Percentiles rank a stretch among this genome's conserved stretches.
Conservation (phyloP, 2,113 vertebrate genomes). For the Strix aluco region DNA sequence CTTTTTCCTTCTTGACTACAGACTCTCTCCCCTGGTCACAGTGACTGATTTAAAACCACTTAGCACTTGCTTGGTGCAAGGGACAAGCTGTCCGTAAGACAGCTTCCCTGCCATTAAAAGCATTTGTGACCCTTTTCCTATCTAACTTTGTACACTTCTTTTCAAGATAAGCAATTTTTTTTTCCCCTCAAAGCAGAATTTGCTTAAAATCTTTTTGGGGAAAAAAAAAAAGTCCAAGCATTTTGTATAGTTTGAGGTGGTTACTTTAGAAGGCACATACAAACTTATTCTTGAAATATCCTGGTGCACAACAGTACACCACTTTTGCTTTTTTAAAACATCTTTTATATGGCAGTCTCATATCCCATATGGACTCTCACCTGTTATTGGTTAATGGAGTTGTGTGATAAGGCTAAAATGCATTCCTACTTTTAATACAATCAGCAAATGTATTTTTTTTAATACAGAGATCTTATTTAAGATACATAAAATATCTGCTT, state of each 20-base stretch:
- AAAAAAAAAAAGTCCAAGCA: background rate
- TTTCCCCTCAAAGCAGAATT: background rate
- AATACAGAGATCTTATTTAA: background rate
- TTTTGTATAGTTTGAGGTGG: background rate
- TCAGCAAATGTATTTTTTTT: background rate
- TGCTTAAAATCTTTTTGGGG: background rate
- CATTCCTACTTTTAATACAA: background rate
- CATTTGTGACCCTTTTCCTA: background rate
- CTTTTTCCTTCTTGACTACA: background rate
- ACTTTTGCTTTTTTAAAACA: background rate
- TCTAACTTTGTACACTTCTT: background rate
- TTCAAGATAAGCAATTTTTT: background rate
- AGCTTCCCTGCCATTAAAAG: background rate
- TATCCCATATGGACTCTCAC: background rate
- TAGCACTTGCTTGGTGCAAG: background rate
- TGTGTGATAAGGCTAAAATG: background rate
- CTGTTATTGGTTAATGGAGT: background rate
- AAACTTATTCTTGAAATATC: background rate
- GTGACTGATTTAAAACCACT: background rate
- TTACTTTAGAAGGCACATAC: background rate
- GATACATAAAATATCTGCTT: background rate
- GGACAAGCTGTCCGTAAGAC: background rate
- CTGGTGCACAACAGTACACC: fast-evolving
- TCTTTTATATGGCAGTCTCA: background rate
- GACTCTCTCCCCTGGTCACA: background rate